Conservation (phyloP, 2,888 invertebrate species). For the Cephus rjabovi region DNA sequence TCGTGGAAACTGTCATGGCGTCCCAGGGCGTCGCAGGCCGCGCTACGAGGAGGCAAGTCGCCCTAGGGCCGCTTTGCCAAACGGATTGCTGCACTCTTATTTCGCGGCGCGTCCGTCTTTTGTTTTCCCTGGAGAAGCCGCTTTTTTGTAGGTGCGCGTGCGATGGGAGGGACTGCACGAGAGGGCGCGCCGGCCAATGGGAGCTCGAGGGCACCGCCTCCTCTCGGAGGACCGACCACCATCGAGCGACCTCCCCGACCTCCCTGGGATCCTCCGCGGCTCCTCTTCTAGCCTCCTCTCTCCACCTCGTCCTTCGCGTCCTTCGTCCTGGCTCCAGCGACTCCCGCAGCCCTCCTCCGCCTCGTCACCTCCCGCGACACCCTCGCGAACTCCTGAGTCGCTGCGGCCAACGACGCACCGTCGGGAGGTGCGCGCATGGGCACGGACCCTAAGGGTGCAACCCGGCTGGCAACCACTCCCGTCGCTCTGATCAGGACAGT, state of each 20-base stretch:
- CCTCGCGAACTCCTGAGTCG: neutral
- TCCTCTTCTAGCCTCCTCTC: conserved; percentile 1
- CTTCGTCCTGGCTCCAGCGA: conserved; percentile 11
- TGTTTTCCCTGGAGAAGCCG: conserved; percentile 26
- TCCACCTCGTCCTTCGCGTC: conserved; percentile 11
- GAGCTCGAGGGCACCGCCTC: conserved; percentile 46
- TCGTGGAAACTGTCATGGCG: conserved; percentile 5
- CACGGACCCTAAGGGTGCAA: conserved; percentile 1
- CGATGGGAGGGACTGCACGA: conserved; percentile 54
- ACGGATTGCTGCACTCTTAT: conserved; percentile 7
- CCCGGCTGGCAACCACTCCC: neutral
- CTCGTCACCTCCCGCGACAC: conserved; percentile 6
- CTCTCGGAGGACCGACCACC: conserved; percentile 36
- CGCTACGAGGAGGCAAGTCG: neutral
- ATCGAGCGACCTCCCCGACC: conserved; percentile 8
- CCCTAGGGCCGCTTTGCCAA: neutral
- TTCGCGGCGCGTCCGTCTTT: conserved; percentile 15
- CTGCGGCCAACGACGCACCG: neutral
- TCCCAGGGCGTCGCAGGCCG: neutral
- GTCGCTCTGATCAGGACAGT: neutral
- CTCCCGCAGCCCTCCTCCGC: neutral
- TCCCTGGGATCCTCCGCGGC: neutral
- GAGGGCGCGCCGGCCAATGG: conserved; percentile 48
- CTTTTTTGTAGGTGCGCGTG: conserved; percentile 42
- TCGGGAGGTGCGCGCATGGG: conserved; percentile 7